phyloP scores from a whole-genome alignment of 2,113 vertebrate genomes.

The Catharus bicknelli region DNA sequence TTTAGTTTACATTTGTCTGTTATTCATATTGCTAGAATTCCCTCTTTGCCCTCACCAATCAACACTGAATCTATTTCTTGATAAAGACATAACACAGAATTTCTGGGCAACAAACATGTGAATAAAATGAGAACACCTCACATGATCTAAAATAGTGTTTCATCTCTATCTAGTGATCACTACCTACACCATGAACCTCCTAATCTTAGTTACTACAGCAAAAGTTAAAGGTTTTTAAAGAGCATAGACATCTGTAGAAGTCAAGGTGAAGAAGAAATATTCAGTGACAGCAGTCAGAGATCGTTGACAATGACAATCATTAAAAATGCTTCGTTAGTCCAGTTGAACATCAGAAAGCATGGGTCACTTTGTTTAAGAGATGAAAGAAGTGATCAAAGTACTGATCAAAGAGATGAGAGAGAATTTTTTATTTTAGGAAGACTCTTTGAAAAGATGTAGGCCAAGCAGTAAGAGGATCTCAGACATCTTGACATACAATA shows the following conservation, averaged over 20 bases:
- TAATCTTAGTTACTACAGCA: not conserved
- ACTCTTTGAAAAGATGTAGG: conserved; percentile 13
- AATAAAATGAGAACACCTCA: not conserved
- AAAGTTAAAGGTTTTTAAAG: not conserved
- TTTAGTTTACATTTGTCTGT: not conserved
- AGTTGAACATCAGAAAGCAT: not conserved
- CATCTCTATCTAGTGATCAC: not conserved
- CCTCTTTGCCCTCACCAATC: not conserved
- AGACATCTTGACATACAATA: not conserved
- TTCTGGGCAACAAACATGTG: not conserved
- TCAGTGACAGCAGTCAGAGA: not conserved
- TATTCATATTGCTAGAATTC: not conserved
- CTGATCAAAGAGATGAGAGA: not conserved
- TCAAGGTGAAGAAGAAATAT: not conserved
- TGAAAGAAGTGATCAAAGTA: not conserved
- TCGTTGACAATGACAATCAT: not conserved
- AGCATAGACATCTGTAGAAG: not conserved
- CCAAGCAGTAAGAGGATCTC: not conserved
- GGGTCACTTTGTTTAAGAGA: conserved; percentile 3
- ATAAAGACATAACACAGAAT: not conserved
- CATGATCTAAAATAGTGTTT: not conserved
- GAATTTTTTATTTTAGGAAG: conserved; percentile 9
- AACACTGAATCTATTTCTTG: not conserved
- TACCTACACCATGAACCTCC: not conserved
- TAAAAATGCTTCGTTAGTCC: conserved; percentile 5